Conservation (phyloP, 2,113 vertebrate species). For the Oxyura jamaicensis region DNA sequence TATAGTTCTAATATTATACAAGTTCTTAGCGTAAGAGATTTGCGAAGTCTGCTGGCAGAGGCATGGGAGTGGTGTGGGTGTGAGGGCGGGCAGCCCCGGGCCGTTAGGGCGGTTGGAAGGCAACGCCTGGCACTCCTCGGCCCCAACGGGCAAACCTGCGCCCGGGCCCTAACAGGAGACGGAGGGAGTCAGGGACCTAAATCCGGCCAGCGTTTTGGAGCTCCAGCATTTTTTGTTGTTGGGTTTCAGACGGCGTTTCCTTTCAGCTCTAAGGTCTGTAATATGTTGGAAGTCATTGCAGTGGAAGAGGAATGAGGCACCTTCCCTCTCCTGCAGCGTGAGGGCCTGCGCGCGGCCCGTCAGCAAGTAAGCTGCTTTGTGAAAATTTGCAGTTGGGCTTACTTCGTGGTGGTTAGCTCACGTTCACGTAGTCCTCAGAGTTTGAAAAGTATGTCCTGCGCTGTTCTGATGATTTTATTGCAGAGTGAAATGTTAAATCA, state of each 20-base stretch:
- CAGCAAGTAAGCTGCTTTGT: neutral
- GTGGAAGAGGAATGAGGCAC: neutral
- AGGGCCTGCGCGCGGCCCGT: neutral
- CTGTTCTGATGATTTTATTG: neutral
- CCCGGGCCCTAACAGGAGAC: neutral
- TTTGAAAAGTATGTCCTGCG: neutral
- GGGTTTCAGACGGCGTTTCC: neutral
- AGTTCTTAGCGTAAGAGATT: neutral
- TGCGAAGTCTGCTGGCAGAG: neutral
- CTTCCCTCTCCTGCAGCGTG: neutral
- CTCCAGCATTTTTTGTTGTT: neutral
- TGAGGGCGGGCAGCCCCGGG: neutral
- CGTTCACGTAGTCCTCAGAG: neutral
- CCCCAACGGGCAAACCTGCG: neutral
- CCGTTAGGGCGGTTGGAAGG: neutral
- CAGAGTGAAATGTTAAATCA: neutral
- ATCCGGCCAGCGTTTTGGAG: neutral
- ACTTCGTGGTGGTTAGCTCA: neutral
- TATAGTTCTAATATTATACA: neutral
- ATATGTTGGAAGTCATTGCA: neutral
- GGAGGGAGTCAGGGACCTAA: neutral
- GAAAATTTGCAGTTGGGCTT: neutral
- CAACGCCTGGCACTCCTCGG: fast-evolving
- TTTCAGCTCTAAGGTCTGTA: neutral
- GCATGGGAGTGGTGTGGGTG: neutral